These are phyloP conservation scores for Hedychridium roseum DNA, from an alignment of 2,888 invertebrate species.

Conservation along the genomic window DNA sequence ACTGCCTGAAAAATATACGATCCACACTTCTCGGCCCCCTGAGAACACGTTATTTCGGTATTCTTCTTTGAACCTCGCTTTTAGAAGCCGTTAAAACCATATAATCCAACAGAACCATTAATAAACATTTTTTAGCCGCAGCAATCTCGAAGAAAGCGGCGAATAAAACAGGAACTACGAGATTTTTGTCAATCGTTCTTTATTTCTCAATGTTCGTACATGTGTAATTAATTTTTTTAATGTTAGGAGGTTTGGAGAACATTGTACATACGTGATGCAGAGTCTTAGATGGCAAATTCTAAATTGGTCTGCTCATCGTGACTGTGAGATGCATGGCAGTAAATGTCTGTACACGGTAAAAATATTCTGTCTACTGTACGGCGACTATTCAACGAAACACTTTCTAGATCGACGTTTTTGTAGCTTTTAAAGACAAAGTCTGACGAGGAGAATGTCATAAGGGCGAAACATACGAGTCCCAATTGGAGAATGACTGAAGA, in stretches of 20 bases:
- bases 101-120: too few relatives aligned
- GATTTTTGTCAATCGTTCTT: too few relatives aligned
- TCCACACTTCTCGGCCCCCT: constrained; percentile 27
- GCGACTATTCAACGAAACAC: too few relatives aligned
- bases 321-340: constrained; percentile 31
- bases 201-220: too few relatives aligned
- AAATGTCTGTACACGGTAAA: constrained; percentile 40
- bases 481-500: constrained; percentile 27
- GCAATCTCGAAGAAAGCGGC: too few relatives aligned
- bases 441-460: constrained; percentile 30
- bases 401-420: too few relatives aligned
- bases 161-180: too few relatives aligned
- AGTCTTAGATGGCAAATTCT: constrained; percentile 44
- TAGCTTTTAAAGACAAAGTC: constrained; percentile 20
- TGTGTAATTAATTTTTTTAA: constrained; percentile 6
- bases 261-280: constrained; percentile 41
- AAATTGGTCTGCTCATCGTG: constrained; percentile 38
- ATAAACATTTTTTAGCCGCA: too few relatives aligned
- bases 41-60: constrained; percentile 31
- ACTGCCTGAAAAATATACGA: constrained; percentile 43
- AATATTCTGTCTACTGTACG: too few relatives aligned
- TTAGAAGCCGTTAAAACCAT: too few relatives aligned
- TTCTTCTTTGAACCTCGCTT: neutral
- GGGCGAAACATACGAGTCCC: constrained; percentile 32
- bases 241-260: constrained; percentile 41